phyloP scores from a whole-genome alignment of 2,888 invertebrate genomes.

The Automeris io region DNA sequence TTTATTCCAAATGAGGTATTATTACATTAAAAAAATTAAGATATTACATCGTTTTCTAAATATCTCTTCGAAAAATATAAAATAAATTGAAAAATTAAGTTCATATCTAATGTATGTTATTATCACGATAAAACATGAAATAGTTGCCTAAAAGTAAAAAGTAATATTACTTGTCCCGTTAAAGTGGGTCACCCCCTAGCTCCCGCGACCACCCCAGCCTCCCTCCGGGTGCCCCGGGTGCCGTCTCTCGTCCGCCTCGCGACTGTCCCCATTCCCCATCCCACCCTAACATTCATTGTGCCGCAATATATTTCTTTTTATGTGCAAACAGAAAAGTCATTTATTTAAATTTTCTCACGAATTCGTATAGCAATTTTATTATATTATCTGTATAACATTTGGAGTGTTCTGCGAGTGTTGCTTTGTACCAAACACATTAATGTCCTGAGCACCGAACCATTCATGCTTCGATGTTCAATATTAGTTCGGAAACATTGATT shows the following conservation, averaged over 20 bases:
- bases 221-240: constrained; percentile 30
- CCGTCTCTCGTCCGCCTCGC: constrained; percentile 58
- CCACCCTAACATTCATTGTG: constrained; percentile 75
- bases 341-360: constrained; percentile 78
- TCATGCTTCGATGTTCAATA: constrained; percentile 14
- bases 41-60: no score
- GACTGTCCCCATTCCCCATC: constrained; percentile 57
- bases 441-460: constrained; percentile 9
- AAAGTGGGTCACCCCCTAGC: constrained; percentile 74
- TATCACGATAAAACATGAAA: constrained; percentile 74
- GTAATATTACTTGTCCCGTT: constrained; percentile 78
- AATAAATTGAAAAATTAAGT: constrained; percentile 15
- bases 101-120: constrained; percentile 51
- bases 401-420: constrained; percentile 56
- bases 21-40: no score
- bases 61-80: no score
- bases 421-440: constrained; percentile 30
- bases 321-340: constrained; percentile 78
- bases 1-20: no score
- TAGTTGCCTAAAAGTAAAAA: constrained; percentile 78
- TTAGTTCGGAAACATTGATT: neutral
- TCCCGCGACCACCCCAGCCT: constrained; percentile 28
- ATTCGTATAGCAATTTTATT: constrained; percentile 77
- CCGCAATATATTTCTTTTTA: constrained; percentile 78
- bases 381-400: constrained; percentile 74